Evolutionary conservation across 2,113 vertebrate genomes (phyloP).

Genomic region (Caranx melampygus): DNA sequence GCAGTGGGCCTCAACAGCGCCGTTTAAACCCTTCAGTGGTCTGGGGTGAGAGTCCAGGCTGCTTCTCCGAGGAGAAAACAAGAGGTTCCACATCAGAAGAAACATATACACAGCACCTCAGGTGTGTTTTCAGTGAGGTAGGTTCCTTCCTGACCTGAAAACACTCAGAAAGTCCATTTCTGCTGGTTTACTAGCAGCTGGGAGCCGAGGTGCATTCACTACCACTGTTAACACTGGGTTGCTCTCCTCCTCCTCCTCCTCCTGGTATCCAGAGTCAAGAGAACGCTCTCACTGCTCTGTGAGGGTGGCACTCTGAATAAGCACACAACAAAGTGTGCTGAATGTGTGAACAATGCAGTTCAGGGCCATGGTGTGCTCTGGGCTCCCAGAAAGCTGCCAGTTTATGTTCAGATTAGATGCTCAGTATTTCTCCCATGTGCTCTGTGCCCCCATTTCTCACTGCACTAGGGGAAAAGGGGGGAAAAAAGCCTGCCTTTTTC

Average conservation of each 20-base stretch:
- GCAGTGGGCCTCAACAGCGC: too few species aligned
- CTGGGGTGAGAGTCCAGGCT: too few species aligned
- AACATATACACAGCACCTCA: too few species aligned
- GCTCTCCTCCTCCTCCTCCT: slow-evolving; percentile 10
- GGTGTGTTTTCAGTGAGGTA: too few species aligned
- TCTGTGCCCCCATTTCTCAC: slow-evolving; percentile 2
- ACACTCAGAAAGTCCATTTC: slow-evolving; percentile 14
- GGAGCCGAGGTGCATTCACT: slow-evolving; percentile 16
- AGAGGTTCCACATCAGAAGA: too few species aligned
- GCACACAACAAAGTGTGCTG: slow-evolving; percentile 19
- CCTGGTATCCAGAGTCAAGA: not conserved
- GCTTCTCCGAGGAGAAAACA: too few species aligned
- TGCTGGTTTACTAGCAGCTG: not conserved
- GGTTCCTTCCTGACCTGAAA: too few species aligned
- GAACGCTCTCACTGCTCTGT: not conserved
- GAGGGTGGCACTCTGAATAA: slow-evolving; percentile 40
- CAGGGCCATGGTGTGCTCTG: slow-evolving; percentile 11
- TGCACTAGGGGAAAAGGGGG: not conserved
- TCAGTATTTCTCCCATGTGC: slow-evolving; percentile 30
- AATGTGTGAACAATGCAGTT: slow-evolving; percentile 34
- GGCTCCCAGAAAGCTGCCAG: slow-evolving; percentile 10
- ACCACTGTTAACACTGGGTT: slow-evolving; percentile 14
- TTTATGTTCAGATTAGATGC: slow-evolving; percentile 29
- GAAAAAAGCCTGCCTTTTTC: slow-evolving; percentile 14
- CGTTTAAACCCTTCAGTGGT: too few species aligned